Evolutionary conservation across 2,113 vertebrate species (phyloP), one percentile per base, ranked within the genome.

Genomic region (Gracilinanus agilis): DNA sequence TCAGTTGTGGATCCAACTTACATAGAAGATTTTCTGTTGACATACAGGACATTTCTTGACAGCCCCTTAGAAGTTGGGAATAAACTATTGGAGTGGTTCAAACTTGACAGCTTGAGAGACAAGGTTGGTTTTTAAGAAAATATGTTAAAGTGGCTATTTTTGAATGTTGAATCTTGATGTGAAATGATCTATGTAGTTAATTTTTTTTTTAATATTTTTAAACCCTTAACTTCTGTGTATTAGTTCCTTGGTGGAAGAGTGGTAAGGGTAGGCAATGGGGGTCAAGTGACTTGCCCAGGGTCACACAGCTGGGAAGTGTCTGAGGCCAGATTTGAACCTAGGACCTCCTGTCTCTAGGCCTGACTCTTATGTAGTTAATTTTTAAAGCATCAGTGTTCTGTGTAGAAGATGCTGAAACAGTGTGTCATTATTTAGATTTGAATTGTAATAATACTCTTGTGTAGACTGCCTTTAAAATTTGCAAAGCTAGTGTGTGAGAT

Each of bases 1-100:
- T 99, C 99, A 0, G 99, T 99, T 95, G 99, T 99, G 96, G 99
- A 99, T 97, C 99, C 99, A 96, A 99, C 99, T 29, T 99, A 99
- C 95, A 99, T 99, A 0, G 99, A 99, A 98, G 99, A 99, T 99
- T 99, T 99, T 97, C 98, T 99, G 27, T 95, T 99, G 94, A 99
- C 99, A 0, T 99, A 99, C 90, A 99, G 99, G 96, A 99, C 99
- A 2, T 99, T 99, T 98, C 99, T 99, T 95, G 98, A 99, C 91
- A 99, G 98, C 97, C 99, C 99, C 49, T 98, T 99, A 99, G 99
- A 99, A 97, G 99, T 99, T 93, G 99, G 99, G 55, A 98, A 97
- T 96, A 99, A 99, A 88, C 99, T 99, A n/a, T 97, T 99, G 96
- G 99, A 99, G 75, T 99, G 99, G 99, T 99, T 99, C 97, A 98